Evolutionary conservation across 2,888 invertebrate genomes (phyloP), one percentile per base, ranked within the genome.

Genomic region (Cerceris ruficornis): DNA sequence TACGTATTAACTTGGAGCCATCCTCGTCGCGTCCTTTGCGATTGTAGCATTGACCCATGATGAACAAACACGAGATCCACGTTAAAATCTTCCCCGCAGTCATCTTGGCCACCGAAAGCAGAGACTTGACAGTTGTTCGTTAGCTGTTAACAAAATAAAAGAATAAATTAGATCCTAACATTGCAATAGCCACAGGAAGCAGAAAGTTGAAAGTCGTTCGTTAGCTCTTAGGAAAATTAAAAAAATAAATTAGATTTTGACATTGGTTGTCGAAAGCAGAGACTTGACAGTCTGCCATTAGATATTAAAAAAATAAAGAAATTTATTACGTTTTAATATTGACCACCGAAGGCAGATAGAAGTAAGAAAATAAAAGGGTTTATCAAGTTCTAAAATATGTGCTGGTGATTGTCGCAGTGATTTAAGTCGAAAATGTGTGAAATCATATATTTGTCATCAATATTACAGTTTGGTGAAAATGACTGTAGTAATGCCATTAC

Each of bases 1-100:
- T 93, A 9, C 91, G 89, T 69, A 91, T 91, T 50, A 91, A 82
- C 68, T 90, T 90, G 15, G 94, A 93, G 58, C 94, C 94, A 14
- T 94, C 92, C 55, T 92, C 91, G 80, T 92, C 88, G 74, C 87
- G 91, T 46, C 90, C 84, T 68, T 87, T 88, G 42, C 83, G 74
- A 49, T 87, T 83, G 82, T 89, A 89, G 66, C 87, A 86, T 55
- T 88, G 85, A 78, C 85, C 80, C 42, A 81, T 59, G n/a, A 85
- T 71, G 6, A 86, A 60, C 64, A 78, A 82, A 55, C 79, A 86
- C 28, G 81, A 86, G 28, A 84, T 81, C 84, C 83, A 86, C 17
- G 70, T 76, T 39, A 88, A 76, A 61, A 86, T 80, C 65, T 64
- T 81, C 9, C 69, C 70, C 62, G 81, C 70, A 60, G 72, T 83